phyloP scores from a whole-genome alignment of 2,888 invertebrate genomes.

The Chalcosyrphus nemorum region DNA sequence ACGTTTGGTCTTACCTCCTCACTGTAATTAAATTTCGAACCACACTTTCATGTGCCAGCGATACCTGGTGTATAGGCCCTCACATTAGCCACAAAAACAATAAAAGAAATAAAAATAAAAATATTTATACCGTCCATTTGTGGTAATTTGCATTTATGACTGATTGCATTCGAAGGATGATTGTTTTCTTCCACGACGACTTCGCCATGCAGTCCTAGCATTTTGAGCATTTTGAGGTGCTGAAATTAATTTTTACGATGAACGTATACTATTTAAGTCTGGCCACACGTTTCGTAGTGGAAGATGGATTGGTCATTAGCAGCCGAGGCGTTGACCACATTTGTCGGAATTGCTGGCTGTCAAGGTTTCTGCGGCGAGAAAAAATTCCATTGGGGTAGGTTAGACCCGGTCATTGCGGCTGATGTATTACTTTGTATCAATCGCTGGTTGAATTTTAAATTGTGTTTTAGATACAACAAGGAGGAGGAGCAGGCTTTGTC shows the following conservation, averaged over 20 bases:
- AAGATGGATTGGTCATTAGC: conserved; percentile 58
- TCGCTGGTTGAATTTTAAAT: conserved; percentile 28
- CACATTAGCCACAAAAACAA: background rate
- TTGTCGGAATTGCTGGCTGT: conserved; percentile 48
- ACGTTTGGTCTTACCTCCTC: background rate
- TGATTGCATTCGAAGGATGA: conserved; percentile 52
- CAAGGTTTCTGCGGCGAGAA: conserved; percentile 45
- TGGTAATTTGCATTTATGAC: conserved; percentile 67
- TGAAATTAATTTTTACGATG: conserved; percentile 56
- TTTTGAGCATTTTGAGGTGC: conserved; percentile 34
- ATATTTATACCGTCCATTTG: conserved; percentile 15
- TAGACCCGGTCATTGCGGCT: background rate
- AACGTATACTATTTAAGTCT: conserved; percentile 32
- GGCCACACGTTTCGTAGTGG: conserved; percentile 40
- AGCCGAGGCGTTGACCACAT: conserved; percentile 54
- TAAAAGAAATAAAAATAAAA: background rate
- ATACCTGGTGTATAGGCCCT: no score
- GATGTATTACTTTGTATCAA: conserved; percentile 11
- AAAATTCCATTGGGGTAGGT: background rate
- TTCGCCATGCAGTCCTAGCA: background rate
- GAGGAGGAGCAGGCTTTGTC: background rate
- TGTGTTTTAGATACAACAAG: background rate
- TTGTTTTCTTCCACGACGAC: conserved; percentile 8
- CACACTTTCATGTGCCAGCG: background rate
- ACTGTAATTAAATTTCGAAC: background rate